These are phyloP conservation scores for Taphrorychus bicolor DNA, from an alignment of 2,888 invertebrate species.

Conservation along the genomic window DNA sequence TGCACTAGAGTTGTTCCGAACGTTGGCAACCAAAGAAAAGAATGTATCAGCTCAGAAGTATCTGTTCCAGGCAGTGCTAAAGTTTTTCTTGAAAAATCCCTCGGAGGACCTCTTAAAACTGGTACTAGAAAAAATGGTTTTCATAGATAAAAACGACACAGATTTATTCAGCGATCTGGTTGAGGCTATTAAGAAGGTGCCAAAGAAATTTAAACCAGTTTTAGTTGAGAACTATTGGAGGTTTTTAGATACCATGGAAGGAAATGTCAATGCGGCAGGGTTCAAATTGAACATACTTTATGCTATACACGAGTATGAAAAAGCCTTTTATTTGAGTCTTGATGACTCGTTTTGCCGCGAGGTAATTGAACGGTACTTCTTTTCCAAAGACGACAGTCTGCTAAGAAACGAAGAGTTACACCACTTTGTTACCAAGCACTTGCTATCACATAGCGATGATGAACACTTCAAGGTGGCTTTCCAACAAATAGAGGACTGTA, in stretches of 20 bases:
- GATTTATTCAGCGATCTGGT: slow-evolving; percentile 37
- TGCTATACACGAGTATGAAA: background rate
- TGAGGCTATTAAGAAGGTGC: slow-evolving; percentile 29
- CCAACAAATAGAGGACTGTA: slow-evolving; percentile 3
- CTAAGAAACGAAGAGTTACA: background rate
- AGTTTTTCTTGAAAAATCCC: slow-evolving; percentile 45
- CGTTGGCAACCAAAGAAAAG: slow-evolving; percentile 14
- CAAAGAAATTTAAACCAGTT: slow-evolving; percentile 26
- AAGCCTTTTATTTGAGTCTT: slow-evolving; percentile 7
- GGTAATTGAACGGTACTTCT: background rate
- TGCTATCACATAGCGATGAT: slow-evolving; percentile 9
- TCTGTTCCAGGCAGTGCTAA: slow-evolving; percentile 40
- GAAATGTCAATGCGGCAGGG: slow-evolving; percentile 19
- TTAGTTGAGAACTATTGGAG: slow-evolving; percentile 42
- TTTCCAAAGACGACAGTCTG: background rate
- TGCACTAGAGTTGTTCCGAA: slow-evolving; percentile 23
- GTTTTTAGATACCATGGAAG: slow-evolving; percentile 35
- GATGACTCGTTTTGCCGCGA: slow-evolving; percentile 1
- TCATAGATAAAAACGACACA: slow-evolving; percentile 41
- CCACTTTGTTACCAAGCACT: slow-evolving; percentile 14
- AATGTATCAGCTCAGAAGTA: slow-evolving; percentile 43
- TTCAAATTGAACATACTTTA: background rate
- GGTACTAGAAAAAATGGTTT: slow-evolving; percentile 36
- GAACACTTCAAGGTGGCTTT: slow-evolving; percentile 16
- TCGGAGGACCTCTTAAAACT: slow-evolving; percentile 33